Evolutionary conservation across 1,140 invertebrate species (phyloP).

Genomic region (Atta texana): DNA sequence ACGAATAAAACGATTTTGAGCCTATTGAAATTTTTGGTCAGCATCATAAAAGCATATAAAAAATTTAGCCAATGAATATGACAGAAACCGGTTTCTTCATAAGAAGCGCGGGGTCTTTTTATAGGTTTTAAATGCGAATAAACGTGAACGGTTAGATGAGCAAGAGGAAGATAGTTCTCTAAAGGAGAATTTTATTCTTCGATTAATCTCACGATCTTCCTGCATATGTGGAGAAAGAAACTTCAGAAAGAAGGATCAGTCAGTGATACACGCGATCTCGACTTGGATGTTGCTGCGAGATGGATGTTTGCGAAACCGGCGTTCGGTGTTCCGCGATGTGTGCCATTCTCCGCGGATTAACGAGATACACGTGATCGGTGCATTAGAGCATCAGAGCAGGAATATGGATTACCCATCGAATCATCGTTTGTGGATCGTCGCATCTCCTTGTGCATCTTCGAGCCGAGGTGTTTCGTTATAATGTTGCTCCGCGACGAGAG

Average conservation of each 20-base stretch:
- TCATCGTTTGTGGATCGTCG: not conserved
- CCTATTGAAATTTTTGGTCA: too few species aligned
- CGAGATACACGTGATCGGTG: constrained; percentile 52
- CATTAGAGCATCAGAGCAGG: constrained; percentile 4
- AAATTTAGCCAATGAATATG: too few species aligned
- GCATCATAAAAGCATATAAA: too few species aligned
- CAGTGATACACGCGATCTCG: constrained; percentile 10
- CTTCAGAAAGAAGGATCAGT: not conserved
- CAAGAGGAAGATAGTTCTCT: not conserved
- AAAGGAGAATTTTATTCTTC: constrained; percentile 2
- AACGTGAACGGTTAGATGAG: not conserved
- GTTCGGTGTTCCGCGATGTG: not conserved
- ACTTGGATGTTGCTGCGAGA: not conserved
- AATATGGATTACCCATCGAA: constrained; percentile 54
- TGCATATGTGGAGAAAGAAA: not conserved
- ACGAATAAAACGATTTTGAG: too few species aligned
- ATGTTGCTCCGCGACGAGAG: not conserved
- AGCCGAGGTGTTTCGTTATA: constrained; percentile 37
- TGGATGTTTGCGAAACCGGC: constrained; percentile 54
- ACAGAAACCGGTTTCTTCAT: too few species aligned
- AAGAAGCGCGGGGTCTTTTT: not conserved
- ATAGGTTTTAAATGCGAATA: not conserved
- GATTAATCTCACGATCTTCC: not conserved
- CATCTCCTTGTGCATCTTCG: constrained; percentile 11
- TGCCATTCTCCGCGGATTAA: constrained; percentile 55